Evolutionary conservation across 2,113 vertebrate genomes (phyloP).

Genomic region (Actenoides lindsayi): DNA sequence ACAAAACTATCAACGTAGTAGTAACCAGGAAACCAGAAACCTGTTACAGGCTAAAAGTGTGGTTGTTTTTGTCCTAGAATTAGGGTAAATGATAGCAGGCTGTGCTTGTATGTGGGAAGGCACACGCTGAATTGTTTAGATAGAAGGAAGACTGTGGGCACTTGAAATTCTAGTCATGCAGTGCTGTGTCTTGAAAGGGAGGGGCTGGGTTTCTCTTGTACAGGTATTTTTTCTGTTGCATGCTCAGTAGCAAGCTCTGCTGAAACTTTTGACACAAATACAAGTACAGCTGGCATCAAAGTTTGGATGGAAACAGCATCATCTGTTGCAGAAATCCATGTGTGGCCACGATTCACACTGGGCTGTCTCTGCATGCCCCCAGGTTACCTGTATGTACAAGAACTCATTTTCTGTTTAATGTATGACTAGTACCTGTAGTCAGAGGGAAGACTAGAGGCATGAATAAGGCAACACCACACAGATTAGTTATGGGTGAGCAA

Average conservation of each 20-base stretch:
- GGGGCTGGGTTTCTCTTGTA: neutral
- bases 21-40: neutral
- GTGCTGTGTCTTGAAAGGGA: neutral
- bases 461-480: neutral
- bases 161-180: neutral
- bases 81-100: neutral
- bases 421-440: neutral
- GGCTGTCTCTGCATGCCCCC: neutral
- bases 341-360: neutral
- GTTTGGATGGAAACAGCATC: neutral
- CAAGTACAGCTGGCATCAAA: neutral
- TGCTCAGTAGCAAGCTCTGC: neutral
- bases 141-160: neutral
- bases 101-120: neutral
- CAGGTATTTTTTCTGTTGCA: neutral
- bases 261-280: neutral
- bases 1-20: neutral
- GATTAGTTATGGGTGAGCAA: neutral
- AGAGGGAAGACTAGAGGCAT: neutral
- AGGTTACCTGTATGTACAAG: neutral
- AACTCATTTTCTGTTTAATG: neutral
- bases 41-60: neutral
- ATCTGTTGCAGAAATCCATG: neutral
- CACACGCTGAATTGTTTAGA: neutral
- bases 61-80: neutral